Conservation (phyloP, 2,888 invertebrate genomes). For the Drosophila formosana region DNA sequence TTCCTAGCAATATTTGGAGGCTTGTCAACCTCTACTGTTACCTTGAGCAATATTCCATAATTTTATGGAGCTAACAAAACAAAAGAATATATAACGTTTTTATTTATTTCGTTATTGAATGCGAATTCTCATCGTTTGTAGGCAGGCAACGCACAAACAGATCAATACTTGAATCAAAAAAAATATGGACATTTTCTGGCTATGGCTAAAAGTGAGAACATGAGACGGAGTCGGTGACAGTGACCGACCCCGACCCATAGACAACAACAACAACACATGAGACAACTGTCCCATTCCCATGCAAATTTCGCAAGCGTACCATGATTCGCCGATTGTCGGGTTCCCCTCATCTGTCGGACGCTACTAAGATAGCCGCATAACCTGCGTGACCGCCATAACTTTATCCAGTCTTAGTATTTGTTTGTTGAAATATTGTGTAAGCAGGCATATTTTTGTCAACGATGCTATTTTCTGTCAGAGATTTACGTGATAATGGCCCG, state of each 20-base stretch:
- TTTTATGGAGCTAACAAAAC: constrained; percentile 8
- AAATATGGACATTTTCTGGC: constrained; percentile 19
- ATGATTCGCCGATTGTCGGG: neutral
- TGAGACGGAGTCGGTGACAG: no score
- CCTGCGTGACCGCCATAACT: constrained; percentile 50
- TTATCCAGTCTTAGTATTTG: constrained; percentile 65
- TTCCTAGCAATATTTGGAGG: no score
- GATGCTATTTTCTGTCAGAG: constrained; percentile 80
- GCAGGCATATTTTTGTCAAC: constrained; percentile 82
- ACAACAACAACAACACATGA: constrained; percentile 33
- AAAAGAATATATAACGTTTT: neutral
- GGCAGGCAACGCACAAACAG: constrained; percentile 67
- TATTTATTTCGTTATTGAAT: constrained; percentile 31
- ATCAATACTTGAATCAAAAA: constrained; percentile 66
- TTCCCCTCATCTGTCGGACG: neutral
- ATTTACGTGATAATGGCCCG: constrained; percentile 79
- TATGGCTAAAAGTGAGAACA: no score
- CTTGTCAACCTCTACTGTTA: constrained; percentile 25
- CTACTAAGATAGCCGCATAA: constrained; percentile 14
- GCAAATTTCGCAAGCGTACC: constrained; percentile 64
- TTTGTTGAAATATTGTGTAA: constrained; percentile 81
- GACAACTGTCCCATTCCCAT: constrained; percentile 75
- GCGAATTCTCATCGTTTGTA: constrained; percentile 44
- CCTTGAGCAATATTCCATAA: constrained; percentile 17
- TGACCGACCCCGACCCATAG: constrained; percentile 10